A percentile compares a stretch with the other conserved stretches of the same genome.
Evolutionary conservation across 1,140 invertebrate species (phyloP).

Genomic region (Elysia chlorotica): DNA sequence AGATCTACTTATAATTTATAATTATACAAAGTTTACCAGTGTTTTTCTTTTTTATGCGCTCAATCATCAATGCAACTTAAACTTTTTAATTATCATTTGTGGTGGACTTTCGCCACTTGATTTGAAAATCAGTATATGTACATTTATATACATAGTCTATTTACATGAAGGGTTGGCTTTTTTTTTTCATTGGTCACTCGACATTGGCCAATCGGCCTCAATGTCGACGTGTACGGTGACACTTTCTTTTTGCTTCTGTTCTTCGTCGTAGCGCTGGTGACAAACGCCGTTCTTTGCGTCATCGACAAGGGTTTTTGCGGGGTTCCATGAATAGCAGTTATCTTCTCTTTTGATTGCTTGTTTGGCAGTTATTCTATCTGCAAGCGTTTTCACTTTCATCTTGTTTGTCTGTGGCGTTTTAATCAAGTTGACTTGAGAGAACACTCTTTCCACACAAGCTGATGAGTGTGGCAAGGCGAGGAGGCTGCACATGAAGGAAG

Average conservation of each 20-base stretch:
- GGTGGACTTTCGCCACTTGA: neutral
- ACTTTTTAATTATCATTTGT: neutral
- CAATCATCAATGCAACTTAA: too few relatives aligned
- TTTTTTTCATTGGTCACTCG: neutral
- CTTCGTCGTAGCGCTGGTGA: neutral
- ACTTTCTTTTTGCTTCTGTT: neutral
- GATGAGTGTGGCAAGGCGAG: neutral
- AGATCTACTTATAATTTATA: too few relatives aligned
- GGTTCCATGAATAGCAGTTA: neutral
- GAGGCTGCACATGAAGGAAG: neutral
- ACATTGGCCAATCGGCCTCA: neutral
- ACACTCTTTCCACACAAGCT: neutral
- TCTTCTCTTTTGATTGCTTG: neutral
- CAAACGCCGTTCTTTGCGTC: neutral
- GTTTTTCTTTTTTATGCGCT: neutral
- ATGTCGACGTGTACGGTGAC: neutral
- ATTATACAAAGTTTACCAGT: too few relatives aligned
- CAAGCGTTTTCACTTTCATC: neutral
- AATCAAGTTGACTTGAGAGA: conserved; percentile 1
- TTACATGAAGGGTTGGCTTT: neutral
- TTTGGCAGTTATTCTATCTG: neutral
- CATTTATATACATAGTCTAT: neutral
- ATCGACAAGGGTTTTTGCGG: neutral
- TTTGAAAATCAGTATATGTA: neutral
- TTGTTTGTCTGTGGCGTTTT: neutral